phyloP scores from a whole-genome alignment of 2,888 invertebrate species.

The Seira ritae region DNA sequence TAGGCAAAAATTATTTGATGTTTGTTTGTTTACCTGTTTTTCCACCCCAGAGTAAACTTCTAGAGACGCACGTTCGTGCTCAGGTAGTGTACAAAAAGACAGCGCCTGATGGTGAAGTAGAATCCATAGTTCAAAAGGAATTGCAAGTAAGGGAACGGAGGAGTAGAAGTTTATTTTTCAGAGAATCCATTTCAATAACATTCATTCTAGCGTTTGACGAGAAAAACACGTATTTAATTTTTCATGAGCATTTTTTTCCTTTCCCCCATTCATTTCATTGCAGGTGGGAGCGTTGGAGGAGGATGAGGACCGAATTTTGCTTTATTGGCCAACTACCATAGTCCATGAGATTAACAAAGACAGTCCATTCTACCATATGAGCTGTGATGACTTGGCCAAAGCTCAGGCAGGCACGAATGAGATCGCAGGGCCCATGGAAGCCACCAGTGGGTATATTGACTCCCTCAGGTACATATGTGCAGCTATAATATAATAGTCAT shows the following conservation, averaged over 20 bases:
- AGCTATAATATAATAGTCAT: too few species aligned
- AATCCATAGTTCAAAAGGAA: slow-evolving; percentile 82
- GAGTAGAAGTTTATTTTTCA: slow-evolving; percentile 85
- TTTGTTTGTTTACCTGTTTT: slow-evolving; percentile 95
- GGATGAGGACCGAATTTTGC: slow-evolving; percentile 81
- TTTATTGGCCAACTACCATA: slow-evolving; percentile 97
- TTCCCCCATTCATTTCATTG: background rate
- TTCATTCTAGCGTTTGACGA: background rate
- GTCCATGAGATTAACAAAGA: slow-evolving; percentile 90
- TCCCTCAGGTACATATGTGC: too few species aligned
- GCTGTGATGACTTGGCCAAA: slow-evolving; percentile 90
- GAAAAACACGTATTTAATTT: too few species aligned
- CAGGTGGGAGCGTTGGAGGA: slow-evolving; percentile 67
- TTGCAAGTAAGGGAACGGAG: slow-evolving; percentile 88
- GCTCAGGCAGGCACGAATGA: slow-evolving; percentile 76
- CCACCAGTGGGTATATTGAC: background rate
- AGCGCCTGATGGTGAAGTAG: slow-evolving; percentile 87
- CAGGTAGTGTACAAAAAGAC: slow-evolving; percentile 88
- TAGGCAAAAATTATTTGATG: slow-evolving; percentile 79
- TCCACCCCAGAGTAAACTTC: slow-evolving; percentile 82
- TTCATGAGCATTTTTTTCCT: background rate
- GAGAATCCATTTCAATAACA: too few species aligned
- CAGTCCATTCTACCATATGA: slow-evolving; percentile 92
- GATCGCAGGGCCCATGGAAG: background rate
- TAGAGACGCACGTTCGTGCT: slow-evolving; percentile 78